Evolutionary conservation across 2,888 invertebrate genomes (phyloP), one percentile per base, ranked within the genome.

Genomic region (Dorcus hopei): DNA sequence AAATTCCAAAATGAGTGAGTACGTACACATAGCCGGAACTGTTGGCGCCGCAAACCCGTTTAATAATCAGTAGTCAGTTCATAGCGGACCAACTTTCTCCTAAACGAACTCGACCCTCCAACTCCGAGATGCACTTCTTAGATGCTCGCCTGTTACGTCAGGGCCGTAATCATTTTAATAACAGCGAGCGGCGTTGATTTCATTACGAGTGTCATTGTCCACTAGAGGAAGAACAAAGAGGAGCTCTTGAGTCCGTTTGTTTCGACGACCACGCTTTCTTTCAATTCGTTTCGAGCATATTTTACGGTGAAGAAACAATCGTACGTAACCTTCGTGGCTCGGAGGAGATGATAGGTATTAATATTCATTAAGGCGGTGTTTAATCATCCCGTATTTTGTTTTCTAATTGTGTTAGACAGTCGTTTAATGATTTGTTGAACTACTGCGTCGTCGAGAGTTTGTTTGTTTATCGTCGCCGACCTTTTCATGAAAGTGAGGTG

Each of bases 41-140:
- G 55, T 56, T 59, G 59, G 61, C 59, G 61, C 61, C 61, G 53
- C 45, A 51, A 53, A 61, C 58, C 54, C 54, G 61, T 59, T 61
- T 59, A 58, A 61, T 61, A 53, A 52, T 58, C 52, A 47, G 59
- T 57, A 57, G 58, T 43, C 51, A 50, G 41, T 59, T 57, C 50
- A 54, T 51, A 43, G 57, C 49, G 52, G 52, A 47, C 54, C 54
- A 56, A 61, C 61, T 61, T 61, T 61, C 61, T 61, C 59, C 57
- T 16, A 49, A 60, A 53, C 50, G 49, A 52, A 54, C 60, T 40
- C 60, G 48, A 41, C 40, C 14, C 14, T 14, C 16, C 14, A 39
- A 19, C n/a, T n/a, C 14, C 50, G 11, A 14, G 52, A 52, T 11
- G 52, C 52, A 52, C 52, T 49, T 19, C 19, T 9, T 14, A 11